Evolutionary conservation across 2,888 invertebrate species (phyloP).

Genomic region (Acanthosepion lycidas): DNA sequence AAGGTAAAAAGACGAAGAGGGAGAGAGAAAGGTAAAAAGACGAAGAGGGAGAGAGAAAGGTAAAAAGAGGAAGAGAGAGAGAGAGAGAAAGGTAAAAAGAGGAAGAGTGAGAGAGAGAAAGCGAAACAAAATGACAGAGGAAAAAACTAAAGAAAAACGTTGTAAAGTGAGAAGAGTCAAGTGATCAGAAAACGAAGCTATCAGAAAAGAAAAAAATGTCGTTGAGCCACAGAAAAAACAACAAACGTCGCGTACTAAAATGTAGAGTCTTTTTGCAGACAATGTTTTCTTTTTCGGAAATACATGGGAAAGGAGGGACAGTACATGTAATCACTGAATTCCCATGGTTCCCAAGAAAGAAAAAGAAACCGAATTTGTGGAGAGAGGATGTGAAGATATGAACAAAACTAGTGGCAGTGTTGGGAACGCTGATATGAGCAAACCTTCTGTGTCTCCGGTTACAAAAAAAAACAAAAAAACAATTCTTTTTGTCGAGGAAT

Average conservation of each 20-base stretch:
- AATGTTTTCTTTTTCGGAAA: conserved; percentile 20
- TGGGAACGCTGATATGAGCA: not conserved
- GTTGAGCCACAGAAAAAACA: not conserved
- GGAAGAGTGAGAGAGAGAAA: no score
- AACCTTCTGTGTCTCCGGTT: not conserved
- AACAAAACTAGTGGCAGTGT: not conserved
- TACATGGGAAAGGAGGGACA: not conserved
- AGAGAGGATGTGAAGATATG: not conserved
- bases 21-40: not conserved
- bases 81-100: no score
- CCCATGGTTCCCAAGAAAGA: conserved; percentile 4
- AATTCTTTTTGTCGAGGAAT: not conserved
- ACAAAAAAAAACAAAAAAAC: not conserved
- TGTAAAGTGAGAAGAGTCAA: no score
- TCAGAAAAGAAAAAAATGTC: not conserved
- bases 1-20: no score
- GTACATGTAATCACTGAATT: not conserved
- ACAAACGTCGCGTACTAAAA: not conserved
- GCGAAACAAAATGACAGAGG: not conserved
- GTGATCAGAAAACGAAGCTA: not conserved
- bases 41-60: not conserved
- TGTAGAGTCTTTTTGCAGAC: conserved; percentile 12
- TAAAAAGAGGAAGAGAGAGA: not conserved
- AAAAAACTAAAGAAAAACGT: not conserved
- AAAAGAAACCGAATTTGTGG: not conserved